Percentiles rank a stretch among this genome's conserved stretches.
phyloP scores from a whole-genome alignment of 2,888 invertebrate species.

The Idaea biselata region DNA sequence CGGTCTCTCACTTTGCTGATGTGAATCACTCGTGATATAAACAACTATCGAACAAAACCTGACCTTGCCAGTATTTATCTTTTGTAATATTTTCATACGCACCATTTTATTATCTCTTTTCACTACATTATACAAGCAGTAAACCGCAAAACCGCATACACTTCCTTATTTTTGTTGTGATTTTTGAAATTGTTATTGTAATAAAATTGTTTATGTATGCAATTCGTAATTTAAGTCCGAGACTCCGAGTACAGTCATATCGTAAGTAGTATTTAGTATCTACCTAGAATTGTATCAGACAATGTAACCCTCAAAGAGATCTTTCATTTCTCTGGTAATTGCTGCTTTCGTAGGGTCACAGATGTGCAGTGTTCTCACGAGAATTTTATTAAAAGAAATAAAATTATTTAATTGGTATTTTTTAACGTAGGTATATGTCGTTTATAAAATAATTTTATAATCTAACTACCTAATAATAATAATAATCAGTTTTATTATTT shows the following conservation, averaged over 20 bases:
- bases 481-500: too few species aligned
- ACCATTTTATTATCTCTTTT: constrained; percentile 34
- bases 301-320: constrained; percentile 19
- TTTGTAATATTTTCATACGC: constrained; percentile 36
- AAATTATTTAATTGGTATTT: not conserved
- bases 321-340: constrained; percentile 23
- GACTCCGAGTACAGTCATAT: not conserved
- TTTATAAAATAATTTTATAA: constrained; percentile 3
- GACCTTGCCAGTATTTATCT: constrained; percentile 33
- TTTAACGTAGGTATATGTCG: constrained; percentile 3
- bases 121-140: constrained; percentile 37
- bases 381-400: constrained; percentile 9
- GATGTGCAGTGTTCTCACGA: constrained; percentile 25
- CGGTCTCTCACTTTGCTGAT: constrained; percentile 9
- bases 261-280: not conserved
- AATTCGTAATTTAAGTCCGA: not conserved
- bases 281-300: not conserved
- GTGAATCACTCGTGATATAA: constrained; percentile 14
- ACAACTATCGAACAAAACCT: constrained; percentile 26
- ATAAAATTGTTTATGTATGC: constrained; percentile 14
- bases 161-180: constrained; percentile 63
- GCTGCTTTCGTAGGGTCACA: constrained; percentile 21
- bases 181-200: constrained; percentile 45
- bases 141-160: constrained; percentile 61
- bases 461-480: too few species aligned